Evolutionary conservation across 2,797 vertebrate species (phyloP).

Genomic region (Trachops cirrhosus): DNA sequence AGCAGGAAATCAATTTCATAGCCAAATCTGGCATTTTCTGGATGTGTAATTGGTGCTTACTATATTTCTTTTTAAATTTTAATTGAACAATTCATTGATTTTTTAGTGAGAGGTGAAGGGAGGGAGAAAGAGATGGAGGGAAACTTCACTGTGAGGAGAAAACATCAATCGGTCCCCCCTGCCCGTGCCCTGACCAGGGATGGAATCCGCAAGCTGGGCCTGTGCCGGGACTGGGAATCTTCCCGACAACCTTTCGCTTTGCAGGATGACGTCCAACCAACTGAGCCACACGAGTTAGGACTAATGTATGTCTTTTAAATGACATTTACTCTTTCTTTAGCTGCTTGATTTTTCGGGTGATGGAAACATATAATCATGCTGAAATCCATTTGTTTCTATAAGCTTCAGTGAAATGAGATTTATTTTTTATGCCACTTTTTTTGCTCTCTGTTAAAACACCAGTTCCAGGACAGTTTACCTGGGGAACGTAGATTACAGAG

Average conservation of each 20-base stretch:
- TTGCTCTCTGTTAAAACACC: not conserved
- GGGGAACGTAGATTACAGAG: not conserved
- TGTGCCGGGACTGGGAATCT: not conserved
- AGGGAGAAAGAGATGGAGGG: not conserved
- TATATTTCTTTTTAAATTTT: not conserved
- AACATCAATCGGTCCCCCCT: not conserved
- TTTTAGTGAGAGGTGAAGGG: not conserved
- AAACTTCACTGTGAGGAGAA: not conserved
- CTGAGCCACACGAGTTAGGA: not conserved
- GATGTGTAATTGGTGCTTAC: not conserved
- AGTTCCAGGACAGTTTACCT: not conserved
- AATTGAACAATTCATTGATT: not conserved
- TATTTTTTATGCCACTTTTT: not conserved
- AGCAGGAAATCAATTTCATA: not conserved
- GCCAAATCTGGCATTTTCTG: not conserved
- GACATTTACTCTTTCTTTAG: slow-evolving; percentile 38
- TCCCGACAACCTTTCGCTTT: not conserved
- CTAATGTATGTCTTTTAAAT: not conserved
- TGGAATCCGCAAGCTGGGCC: not conserved
- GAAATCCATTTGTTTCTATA: slow-evolving; percentile 23
- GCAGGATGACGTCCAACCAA: not conserved
- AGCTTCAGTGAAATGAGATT: not conserved
- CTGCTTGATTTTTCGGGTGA: not conserved
- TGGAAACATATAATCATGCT: slow-evolving; percentile 29
- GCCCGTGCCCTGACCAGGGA: accelerated